A percentile compares a stretch with the other conserved stretches of the same genome.
Evolutionary conservation across 2,888 invertebrate species (phyloP).

Genomic region (Sesamia inferens): DNA sequence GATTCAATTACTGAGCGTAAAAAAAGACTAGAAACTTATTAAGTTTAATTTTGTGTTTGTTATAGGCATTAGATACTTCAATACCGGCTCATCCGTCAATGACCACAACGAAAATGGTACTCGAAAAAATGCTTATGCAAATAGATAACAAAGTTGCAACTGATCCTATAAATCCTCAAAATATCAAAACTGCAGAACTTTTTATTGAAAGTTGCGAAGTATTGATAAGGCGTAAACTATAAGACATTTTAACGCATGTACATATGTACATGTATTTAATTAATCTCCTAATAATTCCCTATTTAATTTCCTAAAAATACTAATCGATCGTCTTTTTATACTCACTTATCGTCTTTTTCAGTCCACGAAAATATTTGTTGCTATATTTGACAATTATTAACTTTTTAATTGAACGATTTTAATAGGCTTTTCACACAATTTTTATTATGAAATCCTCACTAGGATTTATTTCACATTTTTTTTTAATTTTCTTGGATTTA

Average conservation of each 20-base stretch:
- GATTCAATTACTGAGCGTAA: neutral
- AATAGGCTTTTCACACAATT: too few relatives aligned
- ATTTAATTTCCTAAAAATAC: neutral
- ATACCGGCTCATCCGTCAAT: conserved; percentile 83
- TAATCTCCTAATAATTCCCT: neutral
- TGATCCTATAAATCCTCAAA: conserved; percentile 67
- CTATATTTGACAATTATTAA: too few relatives aligned
- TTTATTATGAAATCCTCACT: too few relatives aligned
- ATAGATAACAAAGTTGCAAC: conserved; percentile 72
- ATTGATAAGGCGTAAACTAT: conserved; percentile 72
- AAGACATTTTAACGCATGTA: conserved; percentile 2
- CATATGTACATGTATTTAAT: neutral
- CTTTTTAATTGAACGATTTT: too few relatives aligned
- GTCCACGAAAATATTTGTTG: neutral
- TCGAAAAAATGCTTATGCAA: conserved; percentile 77
- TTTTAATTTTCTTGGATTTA: neutral
- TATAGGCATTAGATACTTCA: conserved; percentile 81
- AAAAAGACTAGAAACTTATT: neutral
- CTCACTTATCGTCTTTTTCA: neutral
- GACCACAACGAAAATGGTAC: conserved; percentile 76
- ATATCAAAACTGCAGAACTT: conserved; percentile 78
- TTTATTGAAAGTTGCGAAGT: conserved; percentile 83
- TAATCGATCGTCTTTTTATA: neutral
- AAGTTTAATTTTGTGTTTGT: conserved; percentile 38
- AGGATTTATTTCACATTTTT: too few relatives aligned